phyloP scores from a whole-genome alignment of 1,140 invertebrate genomes.

The Drosophila azteca region DNA sequence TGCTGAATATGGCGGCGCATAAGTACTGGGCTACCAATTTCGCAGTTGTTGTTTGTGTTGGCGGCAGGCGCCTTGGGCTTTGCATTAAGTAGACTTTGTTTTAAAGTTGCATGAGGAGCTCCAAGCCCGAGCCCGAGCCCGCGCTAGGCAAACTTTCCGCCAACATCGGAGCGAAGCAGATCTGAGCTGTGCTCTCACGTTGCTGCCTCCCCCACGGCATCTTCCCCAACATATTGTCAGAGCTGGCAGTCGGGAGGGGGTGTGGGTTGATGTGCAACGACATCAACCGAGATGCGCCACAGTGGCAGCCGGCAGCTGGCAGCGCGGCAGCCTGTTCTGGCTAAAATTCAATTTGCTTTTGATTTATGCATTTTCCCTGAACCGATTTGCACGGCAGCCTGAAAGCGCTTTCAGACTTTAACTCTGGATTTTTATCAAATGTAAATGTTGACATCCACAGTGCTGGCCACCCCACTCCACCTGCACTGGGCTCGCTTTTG shows the following conservation, averaged over 20 bases:
- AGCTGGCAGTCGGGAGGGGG: constrained; percentile 13
- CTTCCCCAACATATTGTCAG: constrained; percentile 61
- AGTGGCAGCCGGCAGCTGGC: constrained; percentile 37
- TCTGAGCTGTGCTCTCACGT: constrained; percentile 14
- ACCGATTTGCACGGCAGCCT: constrained; percentile 45
- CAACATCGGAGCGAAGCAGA: constrained; percentile 22
- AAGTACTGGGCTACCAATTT: constrained; percentile 52
- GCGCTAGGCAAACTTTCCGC: constrained; percentile 62
- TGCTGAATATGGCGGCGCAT: constrained; percentile 43
- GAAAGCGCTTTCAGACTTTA: constrained; percentile 51
- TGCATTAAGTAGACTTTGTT: constrained; percentile 70
- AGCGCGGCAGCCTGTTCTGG: constrained; percentile 46
- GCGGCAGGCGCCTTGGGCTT: constrained; percentile 48
- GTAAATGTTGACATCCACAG: constrained; percentile 12
- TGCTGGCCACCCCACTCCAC: too few relatives aligned
- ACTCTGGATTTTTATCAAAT: constrained; percentile 38
- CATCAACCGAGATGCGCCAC: constrained; percentile 24
- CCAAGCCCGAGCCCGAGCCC: constrained; percentile 13
- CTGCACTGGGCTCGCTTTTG: background rate
- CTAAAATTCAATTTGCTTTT: constrained; percentile 76
- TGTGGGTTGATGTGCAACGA: background rate
- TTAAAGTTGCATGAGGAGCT: constrained; percentile 69
- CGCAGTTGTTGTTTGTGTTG: constrained; percentile 42
- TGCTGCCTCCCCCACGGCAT: constrained; percentile 5
- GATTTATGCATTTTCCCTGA: constrained; percentile 76